These are phyloP conservation scores for Calliphora vicina DNA, from an alignment of 1,140 invertebrate species.

Conservation along the genomic window DNA sequence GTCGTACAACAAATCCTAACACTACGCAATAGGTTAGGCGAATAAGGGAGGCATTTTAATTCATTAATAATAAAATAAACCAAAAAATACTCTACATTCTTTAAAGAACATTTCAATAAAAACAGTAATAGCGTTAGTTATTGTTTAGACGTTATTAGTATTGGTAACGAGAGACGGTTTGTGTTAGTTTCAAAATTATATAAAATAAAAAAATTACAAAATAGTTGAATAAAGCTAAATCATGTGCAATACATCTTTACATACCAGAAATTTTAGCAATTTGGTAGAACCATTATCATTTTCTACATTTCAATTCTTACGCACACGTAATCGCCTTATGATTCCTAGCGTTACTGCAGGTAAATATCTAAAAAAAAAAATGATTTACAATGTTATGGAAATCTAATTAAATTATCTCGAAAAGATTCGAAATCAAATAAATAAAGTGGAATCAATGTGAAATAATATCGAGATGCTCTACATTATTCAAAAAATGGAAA, in stretches of 20 bases:
- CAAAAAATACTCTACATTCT: background rate
- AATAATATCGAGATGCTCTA: no score
- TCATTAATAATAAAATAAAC: no score
- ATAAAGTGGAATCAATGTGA: no score
- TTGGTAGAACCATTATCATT: conserved; percentile 43
- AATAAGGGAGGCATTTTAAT: background rate
- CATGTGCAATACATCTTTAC: conserved; percentile 39
- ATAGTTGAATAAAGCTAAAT: background rate
- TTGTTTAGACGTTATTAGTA: conserved; percentile 14
- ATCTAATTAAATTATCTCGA: no score
- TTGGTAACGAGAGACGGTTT: background rate
- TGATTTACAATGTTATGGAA: no score
- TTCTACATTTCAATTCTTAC: conserved; percentile 41
- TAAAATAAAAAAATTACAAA: background rate
- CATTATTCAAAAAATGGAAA: no score
- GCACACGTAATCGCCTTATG: conserved; percentile 41
- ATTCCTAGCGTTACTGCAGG: conserved; percentile 32
- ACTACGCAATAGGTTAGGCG: background rate
- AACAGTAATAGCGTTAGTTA: background rate
- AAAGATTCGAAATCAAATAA: no score
- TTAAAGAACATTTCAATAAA: background rate
- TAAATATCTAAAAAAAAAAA: no score
- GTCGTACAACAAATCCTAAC: background rate
- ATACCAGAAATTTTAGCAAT: conserved; percentile 31
- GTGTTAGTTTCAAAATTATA: background rate